Base-by-base conservation (phyloP, 92 coral and sea anemone species). In the Epizoanthus scotinus region DNA sequence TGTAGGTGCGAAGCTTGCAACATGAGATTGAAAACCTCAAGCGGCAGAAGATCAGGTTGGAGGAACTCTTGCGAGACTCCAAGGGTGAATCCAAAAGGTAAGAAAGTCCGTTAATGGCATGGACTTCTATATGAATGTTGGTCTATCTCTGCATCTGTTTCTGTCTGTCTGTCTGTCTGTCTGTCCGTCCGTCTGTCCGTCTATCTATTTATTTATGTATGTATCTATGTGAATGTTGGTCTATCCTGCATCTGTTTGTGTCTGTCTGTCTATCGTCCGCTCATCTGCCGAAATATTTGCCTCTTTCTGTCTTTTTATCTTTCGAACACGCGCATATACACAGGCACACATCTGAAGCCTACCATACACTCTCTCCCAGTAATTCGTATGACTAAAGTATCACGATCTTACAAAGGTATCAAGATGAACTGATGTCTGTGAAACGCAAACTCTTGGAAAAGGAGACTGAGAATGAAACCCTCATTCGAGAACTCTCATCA, bases 391-490 rank as follows among this genome's bases (percentile, higher is more conserved):
- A 6, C 29, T 8, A 38, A 68, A 68, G 0, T 68, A 1, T 9
- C 10, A 8, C 18, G 12, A 14, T 75, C 59, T 73, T 36, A 8
- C 52, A 27, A 56, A 75, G 81, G 81, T 86, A 89, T 54, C 92
- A 85, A 73, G 99, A 96, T 73, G 98, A 93, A 68, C 92, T 96
- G 61, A 73, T 89, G 40, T 57, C 91, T 81, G 84, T 92, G 60
- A 87, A 91, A 42, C 90, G 93, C 38, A 86, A 86, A 79, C 93
- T 96, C 27, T 63, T 90, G 61, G 91, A 87, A 82, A 90, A 94
- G 60, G 94, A 96, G 70, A 80, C 93, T 29, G 98, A 93, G 88
- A 84, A 93, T 75, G 99, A 96, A 64, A 84, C 91, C 42, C 89
- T 96, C n/a, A 86, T 86, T 74, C 91, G 95, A 61, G 98, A 96